These are phyloP conservation scores for Regulus satrapa DNA, from an alignment of 2,113 vertebrate genomes.

Conservation along the genomic window DNA sequence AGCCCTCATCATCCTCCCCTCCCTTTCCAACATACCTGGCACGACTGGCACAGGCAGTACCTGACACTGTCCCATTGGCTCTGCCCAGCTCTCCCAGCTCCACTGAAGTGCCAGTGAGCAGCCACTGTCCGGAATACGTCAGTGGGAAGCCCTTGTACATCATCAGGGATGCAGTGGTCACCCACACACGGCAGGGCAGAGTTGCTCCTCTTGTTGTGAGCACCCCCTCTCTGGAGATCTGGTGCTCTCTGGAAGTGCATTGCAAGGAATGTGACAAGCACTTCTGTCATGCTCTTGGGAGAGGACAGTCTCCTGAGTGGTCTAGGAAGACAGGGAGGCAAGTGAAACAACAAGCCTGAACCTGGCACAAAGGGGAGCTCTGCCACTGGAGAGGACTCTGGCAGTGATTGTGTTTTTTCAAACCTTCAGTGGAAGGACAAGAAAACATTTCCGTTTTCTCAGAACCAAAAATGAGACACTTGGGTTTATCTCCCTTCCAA, in stretches of 20 bases:
- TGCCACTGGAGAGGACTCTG: neutral
- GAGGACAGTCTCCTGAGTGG: neutral
- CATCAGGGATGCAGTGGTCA: neutral
- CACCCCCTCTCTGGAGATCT: neutral
- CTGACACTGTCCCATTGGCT: rapidly evolving
- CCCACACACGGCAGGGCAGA: rapidly evolving
- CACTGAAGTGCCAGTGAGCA: rapidly evolving
- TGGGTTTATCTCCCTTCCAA: conserved; percentile 16
- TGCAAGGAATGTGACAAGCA: neutral
- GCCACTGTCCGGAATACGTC: neutral
- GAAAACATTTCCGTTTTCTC: neutral
- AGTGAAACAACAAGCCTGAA: neutral
- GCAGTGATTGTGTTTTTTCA: neutral
- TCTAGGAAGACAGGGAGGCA: neutral
- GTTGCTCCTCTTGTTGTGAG: rapidly evolving
- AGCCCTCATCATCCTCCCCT: neutral
- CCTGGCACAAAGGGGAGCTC: neutral
- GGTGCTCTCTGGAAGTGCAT: neutral
- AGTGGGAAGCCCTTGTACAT: neutral
- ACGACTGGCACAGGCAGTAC: rapidly evolving
- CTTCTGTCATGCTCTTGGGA: neutral
- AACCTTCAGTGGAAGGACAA: neutral
- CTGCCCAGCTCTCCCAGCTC: neutral
- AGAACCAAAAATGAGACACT: neutral
- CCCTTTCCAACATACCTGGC: neutral